Conservation (phyloP, 2,888 invertebrate species). For the Laothoe populi region DNA sequence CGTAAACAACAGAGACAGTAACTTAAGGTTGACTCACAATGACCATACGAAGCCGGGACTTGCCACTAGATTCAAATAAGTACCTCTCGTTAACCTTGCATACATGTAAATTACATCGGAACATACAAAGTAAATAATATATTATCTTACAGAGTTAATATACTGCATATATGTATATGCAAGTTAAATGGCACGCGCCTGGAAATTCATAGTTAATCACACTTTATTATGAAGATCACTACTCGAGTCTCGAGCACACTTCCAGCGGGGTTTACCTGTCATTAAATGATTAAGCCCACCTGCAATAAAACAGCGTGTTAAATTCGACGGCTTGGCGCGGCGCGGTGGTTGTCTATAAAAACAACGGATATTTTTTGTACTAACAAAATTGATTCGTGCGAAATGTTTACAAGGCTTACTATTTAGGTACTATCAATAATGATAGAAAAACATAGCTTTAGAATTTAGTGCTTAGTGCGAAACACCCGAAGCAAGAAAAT, state of each 20-base stretch:
- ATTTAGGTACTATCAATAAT: too few relatives aligned
- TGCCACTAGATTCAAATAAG: too few relatives aligned
- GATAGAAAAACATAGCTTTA: too few relatives aligned
- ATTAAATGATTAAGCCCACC: not conserved
- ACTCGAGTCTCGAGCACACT: not conserved
- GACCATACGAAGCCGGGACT: too few relatives aligned
- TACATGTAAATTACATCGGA: too few relatives aligned
- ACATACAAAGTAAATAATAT: not conserved
- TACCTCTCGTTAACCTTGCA: too few relatives aligned
- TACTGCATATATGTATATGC: not conserved
- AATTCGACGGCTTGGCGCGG: not conserved
- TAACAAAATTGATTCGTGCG: not conserved
- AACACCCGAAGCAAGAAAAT: too few relatives aligned
- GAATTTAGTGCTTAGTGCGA: too few relatives aligned
- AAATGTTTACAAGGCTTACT: too few relatives aligned
- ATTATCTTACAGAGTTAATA: not conserved
- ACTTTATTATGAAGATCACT: not conserved
- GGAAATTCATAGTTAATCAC: not conserved
- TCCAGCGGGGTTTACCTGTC: not conserved
- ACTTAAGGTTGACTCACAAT: too few relatives aligned
- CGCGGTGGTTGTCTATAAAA: too few relatives aligned
- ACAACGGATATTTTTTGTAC: not conserved
- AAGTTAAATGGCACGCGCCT: constrained; percentile 17
- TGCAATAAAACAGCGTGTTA: not conserved
- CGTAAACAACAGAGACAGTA: too few relatives aligned